These are phyloP conservation scores for Dipodomys ordii DNA, from an alignment of 2,113 vertebrate species.

Conservation along the genomic window DNA sequence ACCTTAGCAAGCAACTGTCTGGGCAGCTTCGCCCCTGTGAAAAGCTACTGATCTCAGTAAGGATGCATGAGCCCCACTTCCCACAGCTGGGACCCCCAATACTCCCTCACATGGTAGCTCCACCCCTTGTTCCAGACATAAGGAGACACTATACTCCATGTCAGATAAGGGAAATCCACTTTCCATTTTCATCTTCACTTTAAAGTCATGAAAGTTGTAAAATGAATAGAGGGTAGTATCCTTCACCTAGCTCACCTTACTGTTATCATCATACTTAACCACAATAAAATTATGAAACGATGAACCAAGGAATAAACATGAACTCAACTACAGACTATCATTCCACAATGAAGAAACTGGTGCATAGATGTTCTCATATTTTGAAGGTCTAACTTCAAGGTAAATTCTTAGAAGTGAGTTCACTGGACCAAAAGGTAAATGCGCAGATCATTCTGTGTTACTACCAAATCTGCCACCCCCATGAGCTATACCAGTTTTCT, in stretches of 20 bases:
- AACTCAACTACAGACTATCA: not conserved
- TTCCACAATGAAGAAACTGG: not conserved
- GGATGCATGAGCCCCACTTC: not conserved
- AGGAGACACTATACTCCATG: not conserved
- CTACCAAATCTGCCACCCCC: not conserved
- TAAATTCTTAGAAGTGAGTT: not conserved
- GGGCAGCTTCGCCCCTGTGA: not conserved
- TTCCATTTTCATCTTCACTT: constrained; percentile 1
- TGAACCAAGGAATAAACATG: not conserved
- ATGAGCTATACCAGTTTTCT: not conserved
- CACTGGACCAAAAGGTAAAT: not conserved
- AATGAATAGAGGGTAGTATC: not conserved
- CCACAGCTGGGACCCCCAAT: not conserved
- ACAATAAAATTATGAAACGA: not conserved
- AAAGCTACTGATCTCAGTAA: not conserved
- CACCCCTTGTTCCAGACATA: not conserved
- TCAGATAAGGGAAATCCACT: not conserved
- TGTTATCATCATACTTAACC: not conserved
- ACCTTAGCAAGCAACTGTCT: not conserved
- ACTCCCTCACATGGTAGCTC: not conserved
- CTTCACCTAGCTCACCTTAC: not conserved
- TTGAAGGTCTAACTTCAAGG: not conserved
- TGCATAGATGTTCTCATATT: not conserved
- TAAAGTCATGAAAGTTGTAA: not conserved
- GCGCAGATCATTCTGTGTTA: fast-evolving